Evolutionary conservation across 2,113 vertebrate species (phyloP).

Genomic region (Notiomystis cincta): DNA sequence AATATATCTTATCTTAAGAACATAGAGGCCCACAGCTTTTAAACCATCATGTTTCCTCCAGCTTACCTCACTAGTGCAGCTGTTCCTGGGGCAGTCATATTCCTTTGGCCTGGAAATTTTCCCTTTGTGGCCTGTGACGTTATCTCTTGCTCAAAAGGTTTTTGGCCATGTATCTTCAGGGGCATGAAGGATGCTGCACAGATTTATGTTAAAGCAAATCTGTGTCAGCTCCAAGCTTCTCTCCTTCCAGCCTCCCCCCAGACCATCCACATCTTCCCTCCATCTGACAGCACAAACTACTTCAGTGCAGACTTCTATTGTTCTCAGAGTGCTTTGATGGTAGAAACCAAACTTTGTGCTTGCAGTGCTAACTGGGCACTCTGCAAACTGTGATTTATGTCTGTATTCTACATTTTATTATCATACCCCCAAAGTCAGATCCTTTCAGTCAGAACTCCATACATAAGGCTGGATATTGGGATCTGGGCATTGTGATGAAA

Average conservation of each 20-base stretch:
- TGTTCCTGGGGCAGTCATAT: background rate
- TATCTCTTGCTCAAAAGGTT: background rate
- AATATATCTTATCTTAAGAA: background rate
- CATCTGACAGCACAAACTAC: background rate
- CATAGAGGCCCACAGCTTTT: background rate
- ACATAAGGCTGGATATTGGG: background rate
- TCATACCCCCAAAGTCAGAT: background rate
- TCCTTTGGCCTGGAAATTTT: background rate
- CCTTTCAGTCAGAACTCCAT: background rate
- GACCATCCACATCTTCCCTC: conserved; percentile 5
- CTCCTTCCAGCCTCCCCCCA: background rate
- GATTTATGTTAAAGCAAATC: background rate
- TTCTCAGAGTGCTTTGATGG: conserved; percentile 29
- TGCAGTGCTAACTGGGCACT: background rate
- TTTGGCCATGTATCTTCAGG: background rate
- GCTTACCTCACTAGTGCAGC: background rate
- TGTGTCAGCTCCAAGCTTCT: background rate
- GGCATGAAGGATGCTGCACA: background rate
- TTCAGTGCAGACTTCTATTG: background rate
- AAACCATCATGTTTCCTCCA: background rate
- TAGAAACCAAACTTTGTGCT: background rate
- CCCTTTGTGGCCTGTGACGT: background rate
- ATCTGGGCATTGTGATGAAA: background rate
- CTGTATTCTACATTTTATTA: background rate
- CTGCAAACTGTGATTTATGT: background rate